A percentile compares a stretch with the other conserved stretches of the same genome.
phyloP scores from a whole-genome alignment of 2,888 invertebrate genomes.

The Rutpela maculata region DNA sequence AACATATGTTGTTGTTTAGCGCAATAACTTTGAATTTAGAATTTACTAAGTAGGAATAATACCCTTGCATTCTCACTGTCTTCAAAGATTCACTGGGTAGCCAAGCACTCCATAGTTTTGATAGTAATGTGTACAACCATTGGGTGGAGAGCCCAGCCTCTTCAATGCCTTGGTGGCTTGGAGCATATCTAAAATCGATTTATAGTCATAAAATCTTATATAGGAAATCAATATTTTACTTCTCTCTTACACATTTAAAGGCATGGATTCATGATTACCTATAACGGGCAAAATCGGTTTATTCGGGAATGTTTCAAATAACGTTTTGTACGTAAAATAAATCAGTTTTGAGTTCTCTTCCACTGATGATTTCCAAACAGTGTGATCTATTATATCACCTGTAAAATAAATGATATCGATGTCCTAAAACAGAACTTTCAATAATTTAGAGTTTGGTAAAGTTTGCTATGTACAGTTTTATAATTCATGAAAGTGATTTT shows the following conservation, averaged over 20 bases:
- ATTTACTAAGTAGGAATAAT: slow-evolving; percentile 81
- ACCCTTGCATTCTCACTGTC: slow-evolving; percentile 83
- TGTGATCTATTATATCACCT: slow-evolving; percentile 90
- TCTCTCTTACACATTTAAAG: slow-evolving; percentile 73
- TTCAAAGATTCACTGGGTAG: slow-evolving; percentile 78
- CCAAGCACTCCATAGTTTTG: slow-evolving; percentile 81
- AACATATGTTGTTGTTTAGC: slow-evolving; percentile 88
- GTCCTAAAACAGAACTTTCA: slow-evolving; percentile 51
- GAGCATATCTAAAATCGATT: slow-evolving; percentile 52
- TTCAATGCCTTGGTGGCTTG: slow-evolving; percentile 49
- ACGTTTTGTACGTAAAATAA: slow-evolving; percentile 72
- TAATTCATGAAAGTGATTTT: no score
- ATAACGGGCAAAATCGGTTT: slow-evolving; percentile 76
- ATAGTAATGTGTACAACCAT: slow-evolving; percentile 86
- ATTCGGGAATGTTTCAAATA: slow-evolving; percentile 73
- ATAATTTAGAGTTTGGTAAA: no score
- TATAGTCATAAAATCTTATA: neutral
- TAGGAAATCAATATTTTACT: neutral
- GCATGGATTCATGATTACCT: slow-evolving; percentile 83
- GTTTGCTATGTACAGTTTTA: no score
- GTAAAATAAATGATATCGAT: slow-evolving; percentile 84
- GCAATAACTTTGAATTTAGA: slow-evolving; percentile 85
- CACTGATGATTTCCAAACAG: slow-evolving; percentile 87
- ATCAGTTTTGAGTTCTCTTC: slow-evolving; percentile 79
- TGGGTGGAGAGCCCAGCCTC: slow-evolving; percentile 74